phyloP scores from a whole-genome alignment of 2,888 invertebrate genomes.

The Onthophagus sagittarius region DNA sequence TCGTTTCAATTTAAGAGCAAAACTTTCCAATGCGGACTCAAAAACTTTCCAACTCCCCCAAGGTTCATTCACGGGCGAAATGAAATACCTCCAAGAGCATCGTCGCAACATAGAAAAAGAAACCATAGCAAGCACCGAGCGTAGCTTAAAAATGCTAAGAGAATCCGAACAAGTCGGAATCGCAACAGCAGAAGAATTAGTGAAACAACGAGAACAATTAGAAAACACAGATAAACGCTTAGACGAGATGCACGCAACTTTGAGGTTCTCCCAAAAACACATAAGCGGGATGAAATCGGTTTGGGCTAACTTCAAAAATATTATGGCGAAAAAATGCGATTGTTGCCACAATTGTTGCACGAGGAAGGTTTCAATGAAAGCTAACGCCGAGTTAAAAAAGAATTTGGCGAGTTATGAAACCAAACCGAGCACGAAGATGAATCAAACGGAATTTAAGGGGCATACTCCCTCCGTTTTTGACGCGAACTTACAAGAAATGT shows the following conservation, averaged over 20 bases:
- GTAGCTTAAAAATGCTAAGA: conserved; percentile 75
- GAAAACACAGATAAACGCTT: conserved; percentile 83
- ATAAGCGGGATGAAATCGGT: conserved; percentile 95
- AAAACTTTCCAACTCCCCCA: conserved; percentile 55
- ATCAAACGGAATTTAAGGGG: conserved; percentile 51
- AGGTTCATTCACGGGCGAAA: conserved; percentile 59
- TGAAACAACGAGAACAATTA: conserved; percentile 85
- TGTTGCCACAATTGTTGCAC: conserved; percentile 25
- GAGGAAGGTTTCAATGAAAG: not conserved
- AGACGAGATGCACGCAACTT: conserved; percentile 84
- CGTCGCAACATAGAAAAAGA: conserved; percentile 76
- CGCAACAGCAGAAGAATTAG: conserved; percentile 89
- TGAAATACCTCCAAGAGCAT: conserved; percentile 68
- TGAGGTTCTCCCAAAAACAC: conserved; percentile 90
- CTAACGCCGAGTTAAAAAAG: conserved; percentile 43
- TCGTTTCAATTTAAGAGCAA: conserved; percentile 56
- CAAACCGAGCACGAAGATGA: conserved; percentile 63
- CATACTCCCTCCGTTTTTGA: conserved; percentile 59
- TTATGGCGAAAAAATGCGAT: conserved; percentile 75
- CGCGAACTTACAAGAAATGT: conserved; percentile 83
- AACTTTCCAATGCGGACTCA: conserved; percentile 64
- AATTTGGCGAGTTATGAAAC: conserved; percentile 50
- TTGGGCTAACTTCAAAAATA: conserved; percentile 94
- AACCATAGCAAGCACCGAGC: conserved; percentile 75
- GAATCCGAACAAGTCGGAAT: conserved; percentile 93